Base-by-base conservation (phyloP, 2,888 invertebrate genomes). In the Plagodis pulveraria region DNA sequence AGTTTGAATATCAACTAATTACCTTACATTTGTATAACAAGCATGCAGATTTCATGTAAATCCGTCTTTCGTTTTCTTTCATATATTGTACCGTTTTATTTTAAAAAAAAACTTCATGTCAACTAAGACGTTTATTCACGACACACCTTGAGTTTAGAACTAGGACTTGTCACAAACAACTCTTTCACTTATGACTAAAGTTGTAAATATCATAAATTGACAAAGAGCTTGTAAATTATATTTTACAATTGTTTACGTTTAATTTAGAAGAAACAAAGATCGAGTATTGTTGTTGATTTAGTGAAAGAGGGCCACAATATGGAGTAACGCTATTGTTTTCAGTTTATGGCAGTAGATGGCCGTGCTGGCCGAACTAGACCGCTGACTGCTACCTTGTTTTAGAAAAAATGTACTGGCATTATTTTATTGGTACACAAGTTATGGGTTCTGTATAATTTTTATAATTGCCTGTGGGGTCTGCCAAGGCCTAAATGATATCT, bases 181-280 rank as follows among this genome's bases (percentile, higher is more conserved):
- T 70, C 69, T 67, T 67, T 69, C 56, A 35, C 55, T 9, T 45
- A 34, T 12, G 6, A 48, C 22, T 51, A 35, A 43, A 54, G 53
- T 55, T 60, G 36, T 63, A 66, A 67, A 62, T 60, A 61, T 60
- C 48, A 55, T 42, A 43, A 52, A 54, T 10, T 8, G 12, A 58
- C 53, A 50, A 56, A 53, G 22, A 12, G 22, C 50, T 53, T 62
- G 69, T 84, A 83, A 86, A 85, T 85, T 76, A 80, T 74, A 78
- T 80, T 87, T 89, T 84, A 87, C 84, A 86, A 84, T 87, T 88
- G 86, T 88, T 89, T 86, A 86, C 78, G 74, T 79, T 74, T 58
- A 63, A 68, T 69, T 75, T 78, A 70, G 69, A 63, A 66, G 58
- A 70, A 71, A 87, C 85, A 85, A 81, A 66, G 74, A 33, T 34